These are phyloP conservation scores for Siphlonurus alternatus DNA, from an alignment of 2,888 invertebrate species.

Conservation along the genomic window DNA sequence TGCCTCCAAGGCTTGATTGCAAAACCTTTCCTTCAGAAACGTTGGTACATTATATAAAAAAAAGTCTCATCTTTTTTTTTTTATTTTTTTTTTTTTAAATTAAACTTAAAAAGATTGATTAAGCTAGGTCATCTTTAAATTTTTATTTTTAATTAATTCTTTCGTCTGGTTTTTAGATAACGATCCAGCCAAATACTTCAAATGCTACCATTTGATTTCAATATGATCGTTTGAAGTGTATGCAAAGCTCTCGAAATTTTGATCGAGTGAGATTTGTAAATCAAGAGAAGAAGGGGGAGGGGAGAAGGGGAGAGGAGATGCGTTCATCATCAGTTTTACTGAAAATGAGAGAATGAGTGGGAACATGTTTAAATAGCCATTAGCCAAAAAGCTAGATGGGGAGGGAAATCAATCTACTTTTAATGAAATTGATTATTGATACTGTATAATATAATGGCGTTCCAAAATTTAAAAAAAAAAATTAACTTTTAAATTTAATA, in stretches of 20 bases:
- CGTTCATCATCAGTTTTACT: not conserved
- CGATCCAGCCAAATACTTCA: not conserved
- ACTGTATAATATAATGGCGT: too few relatives aligned
- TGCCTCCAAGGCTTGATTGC: not conserved
- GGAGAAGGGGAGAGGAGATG: too few relatives aligned
- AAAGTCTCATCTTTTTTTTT: not conserved
- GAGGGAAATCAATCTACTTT: too few relatives aligned
- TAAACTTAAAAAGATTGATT: not conserved
- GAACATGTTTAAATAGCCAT: not conserved
- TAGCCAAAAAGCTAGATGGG: not conserved
- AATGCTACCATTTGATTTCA: not conserved
- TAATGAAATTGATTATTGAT: too few relatives aligned
- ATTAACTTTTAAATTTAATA: too few relatives aligned
- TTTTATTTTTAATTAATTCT: not conserved
- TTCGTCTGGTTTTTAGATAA: not conserved
- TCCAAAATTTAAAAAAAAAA: too few relatives aligned
- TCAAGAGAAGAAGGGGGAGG: too few relatives aligned
- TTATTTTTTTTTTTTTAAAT: too few relatives aligned
- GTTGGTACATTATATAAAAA: not conserved
- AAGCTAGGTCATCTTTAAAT: not conserved
- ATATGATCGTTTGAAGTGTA: not conserved
- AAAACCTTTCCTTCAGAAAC: not conserved
- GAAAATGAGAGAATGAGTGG: not conserved
- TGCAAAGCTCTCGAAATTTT: not conserved
- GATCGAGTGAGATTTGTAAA: not conserved